Evolutionary conservation across 2,113 vertebrate genomes (phyloP), one percentile per base, ranked within the genome.

Genomic region (Cariama cristata): DNA sequence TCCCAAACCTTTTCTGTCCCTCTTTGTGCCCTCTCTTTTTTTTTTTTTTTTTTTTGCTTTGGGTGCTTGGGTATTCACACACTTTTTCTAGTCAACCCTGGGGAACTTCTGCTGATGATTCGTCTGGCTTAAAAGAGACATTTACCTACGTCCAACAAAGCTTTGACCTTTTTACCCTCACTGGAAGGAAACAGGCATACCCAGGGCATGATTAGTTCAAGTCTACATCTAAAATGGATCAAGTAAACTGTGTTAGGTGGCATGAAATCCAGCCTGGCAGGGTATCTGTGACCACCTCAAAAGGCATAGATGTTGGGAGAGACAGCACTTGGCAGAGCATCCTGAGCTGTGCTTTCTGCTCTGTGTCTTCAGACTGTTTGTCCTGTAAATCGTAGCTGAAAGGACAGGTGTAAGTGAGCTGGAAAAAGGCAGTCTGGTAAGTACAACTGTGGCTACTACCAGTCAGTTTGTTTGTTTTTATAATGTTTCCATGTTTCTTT

Each of bases 81-180:
- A 22, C 2, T 20, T 76, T 53, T 59, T 8, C 24, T 53, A 38
- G 66, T 8, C 9, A 69, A 0, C 13, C 6, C 28, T 28, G 9
- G 10, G 17, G 38, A 91, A 23, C 13, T 58, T 77, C 42, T 76
- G 33, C 45, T 71, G 24, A 77, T 69, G 67, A 58, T 55, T 26
- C 38, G 40, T 47, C n/a, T 84, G 42, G 9, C 7, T 66, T 86
- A 14, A 89, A 69, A 44, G 27, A 55, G 11, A 35, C 20, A 30
- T n/a, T 69, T 49, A 40, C 9, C 14, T 42, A 5, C 5, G 22
- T 32, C 7, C 20, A 68, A 10, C 0, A 0, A 66, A 71, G 17
- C 27, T 32, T 72, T 4, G 2, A 60, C 28, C 11, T 45, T 62
- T 59, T 38, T 24, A 22, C 35, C 24, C 5, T 35, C 47, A 8